Evolutionary conservation across 2,113 vertebrate species (phyloP).

Genomic region (Thymallus thymallus): DNA sequence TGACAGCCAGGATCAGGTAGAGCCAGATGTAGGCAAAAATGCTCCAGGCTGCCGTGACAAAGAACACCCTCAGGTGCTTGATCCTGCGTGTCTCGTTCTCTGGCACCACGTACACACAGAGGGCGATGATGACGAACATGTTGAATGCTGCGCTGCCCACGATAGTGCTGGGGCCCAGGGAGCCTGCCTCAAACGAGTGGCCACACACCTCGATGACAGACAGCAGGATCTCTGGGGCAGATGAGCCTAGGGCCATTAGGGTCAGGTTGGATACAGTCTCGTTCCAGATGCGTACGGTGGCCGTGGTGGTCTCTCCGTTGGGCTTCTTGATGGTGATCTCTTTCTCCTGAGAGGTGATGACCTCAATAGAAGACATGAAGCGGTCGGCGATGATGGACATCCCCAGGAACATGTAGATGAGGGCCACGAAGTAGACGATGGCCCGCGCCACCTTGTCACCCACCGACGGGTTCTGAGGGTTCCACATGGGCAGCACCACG

Average conservation of each 20-base stretch:
- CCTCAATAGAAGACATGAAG: slow-evolving; percentile 87
- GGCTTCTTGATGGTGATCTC: slow-evolving; percentile 82
- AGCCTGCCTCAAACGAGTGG: slow-evolving; percentile 77
- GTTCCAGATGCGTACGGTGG: slow-evolving; percentile 83
- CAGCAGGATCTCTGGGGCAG: slow-evolving; percentile 82
- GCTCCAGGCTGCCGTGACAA: slow-evolving; percentile 82
- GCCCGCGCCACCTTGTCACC: slow-evolving; percentile 83
- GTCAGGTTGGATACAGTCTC: slow-evolving; percentile 86
- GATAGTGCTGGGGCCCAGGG: slow-evolving; percentile 83
- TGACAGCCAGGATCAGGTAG: slow-evolving; percentile 80
- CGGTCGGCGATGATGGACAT: slow-evolving; percentile 86
- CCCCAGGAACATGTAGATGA: slow-evolving; percentile 86
- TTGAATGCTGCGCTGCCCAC: slow-evolving; percentile 85
- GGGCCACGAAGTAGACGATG: slow-evolving; percentile 83
- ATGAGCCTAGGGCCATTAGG: slow-evolving; percentile 83
- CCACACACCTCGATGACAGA: slow-evolving; percentile 83
- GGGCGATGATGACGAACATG: slow-evolving; percentile 85
- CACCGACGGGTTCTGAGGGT: slow-evolving; percentile 81
- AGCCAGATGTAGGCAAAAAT: slow-evolving; percentile 85
- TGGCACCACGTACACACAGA: slow-evolving; percentile 81
- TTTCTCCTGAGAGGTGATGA: slow-evolving; percentile 85
- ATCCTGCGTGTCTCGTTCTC: slow-evolving; percentile 79
- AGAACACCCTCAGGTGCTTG: slow-evolving; percentile 82
- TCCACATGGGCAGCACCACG: slow-evolving; percentile 81
- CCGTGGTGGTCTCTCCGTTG: slow-evolving; percentile 79